These are phyloP conservation scores for Sarcophaga bullata DNA, from an alignment of 1,140 invertebrate genomes.

Conservation along the genomic window DNA sequence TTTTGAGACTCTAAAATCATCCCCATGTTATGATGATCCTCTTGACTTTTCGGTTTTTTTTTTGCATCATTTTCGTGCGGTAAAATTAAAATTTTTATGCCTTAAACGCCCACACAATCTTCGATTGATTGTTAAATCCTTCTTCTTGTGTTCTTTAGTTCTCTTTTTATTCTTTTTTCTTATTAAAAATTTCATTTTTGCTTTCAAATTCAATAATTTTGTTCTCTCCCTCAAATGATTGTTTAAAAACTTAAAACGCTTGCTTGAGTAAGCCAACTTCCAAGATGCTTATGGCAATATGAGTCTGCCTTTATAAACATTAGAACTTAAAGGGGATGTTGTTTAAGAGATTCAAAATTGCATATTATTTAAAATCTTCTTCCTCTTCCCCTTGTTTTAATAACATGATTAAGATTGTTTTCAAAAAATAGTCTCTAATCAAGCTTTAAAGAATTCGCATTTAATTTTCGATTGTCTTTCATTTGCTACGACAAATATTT, in stretches of 20 bases:
- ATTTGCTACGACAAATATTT: too few species aligned
- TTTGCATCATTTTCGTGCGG: constrained; percentile 1
- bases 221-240: background rate
- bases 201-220: background rate
- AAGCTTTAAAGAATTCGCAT: background rate
- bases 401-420: background rate
- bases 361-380: background rate
- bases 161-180: background rate
- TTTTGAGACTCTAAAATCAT: background rate
- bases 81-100: background rate
- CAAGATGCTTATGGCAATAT: background rate
- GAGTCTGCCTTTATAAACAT: too few species aligned
- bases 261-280: background rate
- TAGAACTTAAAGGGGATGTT: background rate
- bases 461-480: background rate
- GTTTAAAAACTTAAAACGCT: too few species aligned
- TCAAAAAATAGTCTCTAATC: background rate
- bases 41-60: background rate
- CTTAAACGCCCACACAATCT: constrained; percentile 29
- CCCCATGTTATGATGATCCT: background rate
- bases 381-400: background rate
- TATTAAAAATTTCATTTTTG: background rate
- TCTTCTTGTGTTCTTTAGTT: background rate
- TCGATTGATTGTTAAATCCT: constrained; percentile 6
- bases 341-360: background rate